Evolutionary conservation across 2,113 vertebrate species (phyloP).

Genomic region (Steatornis caripensis): DNA sequence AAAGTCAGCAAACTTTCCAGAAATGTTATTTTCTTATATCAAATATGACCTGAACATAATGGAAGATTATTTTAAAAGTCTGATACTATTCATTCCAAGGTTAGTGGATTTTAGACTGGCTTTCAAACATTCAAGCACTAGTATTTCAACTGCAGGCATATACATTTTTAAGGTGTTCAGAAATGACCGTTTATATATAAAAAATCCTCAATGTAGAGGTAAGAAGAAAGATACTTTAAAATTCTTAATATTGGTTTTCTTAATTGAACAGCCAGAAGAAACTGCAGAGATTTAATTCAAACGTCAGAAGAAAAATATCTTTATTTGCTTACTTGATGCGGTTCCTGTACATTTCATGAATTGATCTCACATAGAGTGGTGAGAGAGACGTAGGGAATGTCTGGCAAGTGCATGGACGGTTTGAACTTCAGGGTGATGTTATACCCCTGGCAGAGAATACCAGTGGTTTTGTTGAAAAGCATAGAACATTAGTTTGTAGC

Average conservation of each 20-base stretch:
- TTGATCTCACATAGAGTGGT: neutral
- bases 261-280: neutral
- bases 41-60: neutral
- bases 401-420: neutral
- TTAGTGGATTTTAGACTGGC: neutral
- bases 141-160: neutral
- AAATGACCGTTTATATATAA: neutral
- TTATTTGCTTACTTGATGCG: neutral
- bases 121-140: neutral
- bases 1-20: neutral
- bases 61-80: neutral
- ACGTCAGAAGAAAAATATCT: neutral
- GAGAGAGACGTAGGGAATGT: neutral
- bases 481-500: neutral
- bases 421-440: neutral
- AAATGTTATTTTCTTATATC: neutral
- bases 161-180: neutral
- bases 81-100: neutral
- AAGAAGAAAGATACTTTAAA: neutral
- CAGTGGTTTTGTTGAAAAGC: neutral
- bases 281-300: neutral
- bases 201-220: neutral
- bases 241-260: neutral
- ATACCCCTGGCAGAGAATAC: neutral
- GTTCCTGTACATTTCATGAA: neutral